These are phyloP conservation scores for Psammodynastes pulverulentus DNA, from an alignment of 2,113 vertebrate species.

Conservation along the genomic window DNA sequence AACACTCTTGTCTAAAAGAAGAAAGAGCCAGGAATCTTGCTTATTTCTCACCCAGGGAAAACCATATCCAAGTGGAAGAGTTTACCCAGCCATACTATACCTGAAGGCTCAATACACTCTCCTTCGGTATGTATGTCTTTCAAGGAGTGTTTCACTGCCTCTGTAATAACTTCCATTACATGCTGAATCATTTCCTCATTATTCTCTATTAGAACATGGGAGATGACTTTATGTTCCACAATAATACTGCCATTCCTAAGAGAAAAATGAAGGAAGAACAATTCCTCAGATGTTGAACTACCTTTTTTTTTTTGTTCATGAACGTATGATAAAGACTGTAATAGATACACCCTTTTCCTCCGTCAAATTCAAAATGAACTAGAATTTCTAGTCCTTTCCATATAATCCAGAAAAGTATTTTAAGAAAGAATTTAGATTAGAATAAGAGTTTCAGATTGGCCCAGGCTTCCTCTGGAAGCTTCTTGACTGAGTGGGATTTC, in stretches of 20 bases:
- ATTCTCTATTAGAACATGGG: not conserved
- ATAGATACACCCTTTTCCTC: not conserved
- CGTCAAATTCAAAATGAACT: not conserved
- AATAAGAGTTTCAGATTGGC: not conserved
- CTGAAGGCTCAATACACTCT: not conserved
- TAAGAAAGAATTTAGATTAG: not conserved
- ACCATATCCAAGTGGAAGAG: not conserved
- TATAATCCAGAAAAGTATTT: not conserved
- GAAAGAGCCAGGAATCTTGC: not conserved
- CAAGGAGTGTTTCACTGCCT: not conserved
- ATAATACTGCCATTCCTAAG: not conserved
- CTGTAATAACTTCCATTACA: not conserved
- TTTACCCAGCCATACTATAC: not conserved
- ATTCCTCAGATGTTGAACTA: not conserved
- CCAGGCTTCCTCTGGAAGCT: not conserved
- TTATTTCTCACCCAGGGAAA: not conserved
- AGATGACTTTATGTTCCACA: not conserved
- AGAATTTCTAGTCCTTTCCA: not conserved
- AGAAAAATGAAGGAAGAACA: not conserved
- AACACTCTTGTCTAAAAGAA: not conserved
- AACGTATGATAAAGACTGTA: not conserved
- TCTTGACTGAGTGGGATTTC: not conserved
- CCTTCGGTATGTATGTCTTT: not conserved
- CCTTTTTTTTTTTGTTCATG: too few species aligned
- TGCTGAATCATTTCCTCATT: not conserved